phyloP scores from a whole-genome alignment of 2,888 invertebrate genomes.

The Scaeva pyrastri region DNA sequence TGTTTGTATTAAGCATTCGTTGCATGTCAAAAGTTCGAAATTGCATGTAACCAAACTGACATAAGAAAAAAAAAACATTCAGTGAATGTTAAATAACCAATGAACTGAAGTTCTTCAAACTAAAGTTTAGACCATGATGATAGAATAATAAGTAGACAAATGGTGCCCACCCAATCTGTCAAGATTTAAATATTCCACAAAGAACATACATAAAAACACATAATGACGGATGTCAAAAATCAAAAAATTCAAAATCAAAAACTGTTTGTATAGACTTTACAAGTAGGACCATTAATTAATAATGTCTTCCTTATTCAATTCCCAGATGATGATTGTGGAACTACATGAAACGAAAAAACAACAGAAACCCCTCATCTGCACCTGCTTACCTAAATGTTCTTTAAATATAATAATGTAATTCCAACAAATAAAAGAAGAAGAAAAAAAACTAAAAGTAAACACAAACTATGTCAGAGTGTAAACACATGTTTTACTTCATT shows the following conservation, averaged over 20 bases:
- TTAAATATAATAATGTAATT: slow-evolving; percentile 20
- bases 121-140: not conserved
- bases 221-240: slow-evolving; percentile 16
- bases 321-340: not conserved
- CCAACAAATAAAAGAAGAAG: too few relatives aligned
- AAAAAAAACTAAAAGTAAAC: not conserved
- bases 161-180: not conserved
- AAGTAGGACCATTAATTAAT: slow-evolving; percentile 8
- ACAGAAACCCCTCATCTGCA: not conserved
- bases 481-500: slow-evolving; percentile 30
- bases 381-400: not conserved
- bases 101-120: not conserved
- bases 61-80: not conserved
- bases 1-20: not conserved
- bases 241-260: not conserved
- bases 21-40: not conserved
- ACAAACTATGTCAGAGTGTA: slow-evolving; percentile 18
- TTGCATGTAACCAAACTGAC: not conserved
- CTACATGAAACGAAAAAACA: not conserved
- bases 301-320: slow-evolving; percentile 8
- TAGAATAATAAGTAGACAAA: not conserved
- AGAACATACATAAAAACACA: not conserved
- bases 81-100: not conserved
- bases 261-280: slow-evolving; percentile 1
- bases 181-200: not conserved